Percentiles rank a stretch among this genome's conserved stretches.
Conservation (phyloP, 1,140 invertebrate species). For the Tribolium castaneum region DNA sequence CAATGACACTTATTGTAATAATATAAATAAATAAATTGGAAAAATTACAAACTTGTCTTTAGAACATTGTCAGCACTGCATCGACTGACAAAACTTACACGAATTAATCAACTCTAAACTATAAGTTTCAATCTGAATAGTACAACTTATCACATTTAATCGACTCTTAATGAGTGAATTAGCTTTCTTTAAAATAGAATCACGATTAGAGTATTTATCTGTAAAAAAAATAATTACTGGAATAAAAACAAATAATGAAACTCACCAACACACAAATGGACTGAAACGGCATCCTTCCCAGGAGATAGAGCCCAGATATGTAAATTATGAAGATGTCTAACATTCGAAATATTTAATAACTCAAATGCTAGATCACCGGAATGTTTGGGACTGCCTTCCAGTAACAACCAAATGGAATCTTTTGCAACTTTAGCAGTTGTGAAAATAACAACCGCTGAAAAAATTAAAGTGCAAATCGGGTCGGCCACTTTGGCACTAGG, state of each 20-base stretch:
- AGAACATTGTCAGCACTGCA: conserved; percentile 42
- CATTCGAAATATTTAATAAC: conserved; percentile 72
- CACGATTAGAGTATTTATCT: conserved; percentile 67
- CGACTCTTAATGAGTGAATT: conserved; percentile 66
- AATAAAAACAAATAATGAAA: conserved; percentile 38
- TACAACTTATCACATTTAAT: conserved; percentile 71
- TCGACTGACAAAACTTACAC: conserved; percentile 56
- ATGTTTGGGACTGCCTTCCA: conserved; percentile 83
- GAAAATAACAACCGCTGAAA: conserved; percentile 84
- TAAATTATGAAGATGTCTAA: conserved; percentile 81
- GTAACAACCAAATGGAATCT: conserved; percentile 80
- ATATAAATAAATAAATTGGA: background rate
- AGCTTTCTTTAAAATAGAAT: conserved; percentile 68
- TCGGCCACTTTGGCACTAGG: conserved; percentile 83
- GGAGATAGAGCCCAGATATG: conserved; percentile 85
- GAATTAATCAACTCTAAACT: conserved; percentile 54
- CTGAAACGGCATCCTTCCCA: conserved; percentile 76
- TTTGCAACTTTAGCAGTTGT: conserved; percentile 81
- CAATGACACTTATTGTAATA: conserved; percentile 24
- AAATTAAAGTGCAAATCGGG: conserved; percentile 90
- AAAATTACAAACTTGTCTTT: background rate
- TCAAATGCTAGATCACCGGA: conserved; percentile 67
- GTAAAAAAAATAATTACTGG: conserved; percentile 51
- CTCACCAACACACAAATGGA: conserved; percentile 81
- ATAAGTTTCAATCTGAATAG: conserved; percentile 72